Base-by-base conservation (phyloP, 2,797 vertebrate genomes). In the Sebastes cheni region DNA sequence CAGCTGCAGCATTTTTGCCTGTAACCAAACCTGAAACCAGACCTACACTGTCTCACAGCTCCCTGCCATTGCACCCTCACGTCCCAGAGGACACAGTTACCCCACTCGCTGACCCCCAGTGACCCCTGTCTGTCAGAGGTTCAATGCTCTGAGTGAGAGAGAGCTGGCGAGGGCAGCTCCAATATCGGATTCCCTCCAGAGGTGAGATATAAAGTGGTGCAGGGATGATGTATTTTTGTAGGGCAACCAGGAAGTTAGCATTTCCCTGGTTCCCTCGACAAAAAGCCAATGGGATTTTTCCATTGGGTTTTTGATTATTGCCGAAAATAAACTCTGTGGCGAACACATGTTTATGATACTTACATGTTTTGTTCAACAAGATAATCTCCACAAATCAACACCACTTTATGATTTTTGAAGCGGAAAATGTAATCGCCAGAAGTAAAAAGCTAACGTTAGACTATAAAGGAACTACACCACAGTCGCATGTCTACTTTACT, bases 1-100 rank as follows among this genome's bases (percentile, higher is more conserved):
- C 89, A 92, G 91, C 90, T 87, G 89, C 85, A 86, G 78, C 79
- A 72, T 78, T 86, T 92, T 68, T 86, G 81, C 73, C 25, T 58
- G 89, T 81, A 93, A 93, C 89, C 83, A 65, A 88, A 93, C 77
- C 86, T 87, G 93, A 93, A 93, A 95, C 88, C 82, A 88, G 86
- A 94, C 73, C 93, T 77, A 46, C 80, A 88, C 78, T 94, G 94
- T 96, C 93, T 95, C 94, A 81, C 83, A 92, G 89, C 84, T 76
- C 60, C 69, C 71, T 64, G 80, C 80, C 77, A 52, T 36, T 81
- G 77, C 84, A 79, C 79, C 87, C 82, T 88, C 87, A 88, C 82
- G 86, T 92, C 90, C 89, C 82, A 67, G 54, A 88, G 83, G 92
- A 88, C 89, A 83, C 76, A 84, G 85, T 91, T 88, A 90, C 87